A percentile compares a stretch with the other conserved stretches of the same genome.
phyloP scores from a whole-genome alignment of 2,113 vertebrate species.

The Phasianus colchicus region DNA sequence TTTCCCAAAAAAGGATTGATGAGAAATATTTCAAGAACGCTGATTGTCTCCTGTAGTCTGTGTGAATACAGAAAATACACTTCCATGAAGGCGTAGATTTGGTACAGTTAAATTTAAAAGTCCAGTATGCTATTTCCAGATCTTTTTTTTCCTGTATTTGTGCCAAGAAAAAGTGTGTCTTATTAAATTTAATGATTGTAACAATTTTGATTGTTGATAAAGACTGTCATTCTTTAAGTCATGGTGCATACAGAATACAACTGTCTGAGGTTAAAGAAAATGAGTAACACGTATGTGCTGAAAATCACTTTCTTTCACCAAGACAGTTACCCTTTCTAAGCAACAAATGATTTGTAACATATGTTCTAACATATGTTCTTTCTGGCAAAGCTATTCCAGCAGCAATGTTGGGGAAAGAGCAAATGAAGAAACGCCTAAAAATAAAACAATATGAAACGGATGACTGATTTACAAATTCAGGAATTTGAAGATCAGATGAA shows the following conservation, averaged over 20 bases:
- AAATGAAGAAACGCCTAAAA: conserved; percentile 19
- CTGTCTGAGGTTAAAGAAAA: not conserved
- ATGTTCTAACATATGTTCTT: not conserved
- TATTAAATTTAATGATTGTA: not conserved
- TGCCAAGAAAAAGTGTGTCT: not conserved
- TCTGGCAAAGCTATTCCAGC: not conserved
- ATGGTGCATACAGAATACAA: not conserved
- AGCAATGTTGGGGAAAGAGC: not conserved
- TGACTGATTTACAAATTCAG: not conserved
- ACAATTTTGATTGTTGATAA: not conserved
- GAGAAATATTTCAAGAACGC: accelerated
- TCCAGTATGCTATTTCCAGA: not conserved
- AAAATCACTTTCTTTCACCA: not conserved
- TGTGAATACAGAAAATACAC: not conserved
- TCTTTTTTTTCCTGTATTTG: not conserved
- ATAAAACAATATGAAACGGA: not conserved
- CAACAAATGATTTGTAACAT: conserved; percentile 9
- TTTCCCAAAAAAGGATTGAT: not conserved
- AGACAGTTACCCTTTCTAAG: not conserved
- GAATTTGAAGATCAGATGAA: not conserved
- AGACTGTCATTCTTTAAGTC: not conserved
- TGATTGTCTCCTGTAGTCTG: not conserved
- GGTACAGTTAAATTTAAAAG: not conserved
- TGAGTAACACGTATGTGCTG: not conserved
- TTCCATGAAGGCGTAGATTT: not conserved